Conservation (phyloP, 2,888 invertebrate species). For the Scaptomyza tumidula region DNA sequence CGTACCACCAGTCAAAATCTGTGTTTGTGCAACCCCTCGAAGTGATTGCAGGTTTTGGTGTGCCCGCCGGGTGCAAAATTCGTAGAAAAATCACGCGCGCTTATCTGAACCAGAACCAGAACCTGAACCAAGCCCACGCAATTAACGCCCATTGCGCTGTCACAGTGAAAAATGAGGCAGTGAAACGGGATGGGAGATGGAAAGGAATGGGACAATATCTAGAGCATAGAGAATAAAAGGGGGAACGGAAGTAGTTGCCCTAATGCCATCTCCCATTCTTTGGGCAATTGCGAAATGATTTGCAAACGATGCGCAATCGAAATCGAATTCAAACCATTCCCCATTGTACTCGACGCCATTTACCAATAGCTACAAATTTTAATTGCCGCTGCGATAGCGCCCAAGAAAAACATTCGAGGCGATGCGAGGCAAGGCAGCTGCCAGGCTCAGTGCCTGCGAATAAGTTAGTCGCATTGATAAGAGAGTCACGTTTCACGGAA, state of each 20-base stretch:
- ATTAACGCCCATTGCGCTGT: conserved; percentile 82
- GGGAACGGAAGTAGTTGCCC: conserved; percentile 48
- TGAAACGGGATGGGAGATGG: neutral
- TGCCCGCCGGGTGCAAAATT: conserved; percentile 74
- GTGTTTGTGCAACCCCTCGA: conserved; percentile 33
- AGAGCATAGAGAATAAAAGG: neutral
- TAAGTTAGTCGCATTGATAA: conserved; percentile 79
- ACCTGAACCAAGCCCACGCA: conserved; percentile 79
- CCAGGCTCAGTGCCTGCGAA: conserved; percentile 22
- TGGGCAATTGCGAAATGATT: conserved; percentile 73
- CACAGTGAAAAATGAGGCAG: conserved; percentile 70
- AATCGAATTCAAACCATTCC: conserved; percentile 64
- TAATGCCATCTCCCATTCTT: conserved; percentile 37
- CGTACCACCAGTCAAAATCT: conserved; percentile 51
- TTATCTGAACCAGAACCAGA: conserved; percentile 78
- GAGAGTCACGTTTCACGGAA: conserved; percentile 79
- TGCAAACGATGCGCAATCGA: conserved; percentile 73
- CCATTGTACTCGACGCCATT: conserved; percentile 41
- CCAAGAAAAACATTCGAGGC: conserved; percentile 22
- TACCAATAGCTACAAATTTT: conserved; percentile 78
- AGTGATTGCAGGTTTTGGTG: conserved; percentile 34
- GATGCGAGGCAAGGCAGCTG: conserved; percentile 21
- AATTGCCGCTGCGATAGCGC: conserved; percentile 74
- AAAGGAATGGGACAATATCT: neutral
- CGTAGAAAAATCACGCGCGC: conserved; percentile 82